phyloP scores from a whole-genome alignment of 2,888 invertebrate species.

The Aphidius colemani region DNA sequence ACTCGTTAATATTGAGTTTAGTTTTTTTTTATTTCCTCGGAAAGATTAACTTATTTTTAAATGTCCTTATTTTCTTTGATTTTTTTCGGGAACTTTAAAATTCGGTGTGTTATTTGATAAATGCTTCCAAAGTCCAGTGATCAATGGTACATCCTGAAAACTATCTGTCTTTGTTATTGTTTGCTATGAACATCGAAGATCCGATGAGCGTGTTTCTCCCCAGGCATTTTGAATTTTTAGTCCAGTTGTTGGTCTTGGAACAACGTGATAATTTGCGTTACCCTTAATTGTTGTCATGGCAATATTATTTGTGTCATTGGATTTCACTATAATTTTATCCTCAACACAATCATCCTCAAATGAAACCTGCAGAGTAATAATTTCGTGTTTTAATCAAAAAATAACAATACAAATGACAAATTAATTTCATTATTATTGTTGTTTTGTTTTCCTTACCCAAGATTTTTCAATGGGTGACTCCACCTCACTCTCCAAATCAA shows the following conservation, averaged over 20 bases:
- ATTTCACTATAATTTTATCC: constrained; percentile 37
- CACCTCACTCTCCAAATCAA: constrained; percentile 52
- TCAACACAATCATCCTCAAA: constrained; percentile 48
- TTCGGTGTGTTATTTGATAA: constrained; percentile 44
- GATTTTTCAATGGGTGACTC: constrained; percentile 47
- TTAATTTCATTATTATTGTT: background rate
- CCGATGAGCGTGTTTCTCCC: constrained; percentile 51
- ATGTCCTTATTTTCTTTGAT: background rate
- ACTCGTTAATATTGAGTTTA: too few relatives aligned
- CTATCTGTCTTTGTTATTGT: constrained; percentile 50
- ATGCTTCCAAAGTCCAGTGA: constrained; percentile 54
- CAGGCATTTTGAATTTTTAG: constrained; percentile 52
- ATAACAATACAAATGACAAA: constrained; percentile 1
- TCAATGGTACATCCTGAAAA: constrained; percentile 54
- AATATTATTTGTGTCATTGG: constrained; percentile 39
- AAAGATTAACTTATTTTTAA: constrained; percentile 2
- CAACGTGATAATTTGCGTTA: constrained; percentile 43
- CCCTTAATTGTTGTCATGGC: constrained; percentile 49
- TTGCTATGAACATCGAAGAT: constrained; percentile 55
- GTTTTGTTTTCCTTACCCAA: constrained; percentile 47
- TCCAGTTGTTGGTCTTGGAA: constrained; percentile 46
- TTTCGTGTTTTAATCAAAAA: background rate
- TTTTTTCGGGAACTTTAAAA: constrained; percentile 31
- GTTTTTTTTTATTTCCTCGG: background rate
- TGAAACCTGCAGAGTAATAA: constrained; percentile 44